phyloP scores from a whole-genome alignment of 2,113 vertebrate species.

The Benitochromis conjunctus region DNA sequence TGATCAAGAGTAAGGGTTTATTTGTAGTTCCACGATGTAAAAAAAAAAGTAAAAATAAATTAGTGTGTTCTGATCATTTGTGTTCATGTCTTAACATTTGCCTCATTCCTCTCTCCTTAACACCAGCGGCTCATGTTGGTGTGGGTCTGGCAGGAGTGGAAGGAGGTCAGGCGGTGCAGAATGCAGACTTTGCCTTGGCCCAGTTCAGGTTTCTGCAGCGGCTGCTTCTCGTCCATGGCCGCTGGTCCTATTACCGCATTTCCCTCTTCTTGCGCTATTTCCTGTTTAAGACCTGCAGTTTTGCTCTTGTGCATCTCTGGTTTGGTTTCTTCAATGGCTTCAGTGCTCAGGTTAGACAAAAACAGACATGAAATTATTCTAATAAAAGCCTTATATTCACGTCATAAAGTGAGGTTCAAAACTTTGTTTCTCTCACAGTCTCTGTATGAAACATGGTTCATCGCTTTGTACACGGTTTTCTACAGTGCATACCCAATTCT shows the following conservation, averaged over 20 bases:
- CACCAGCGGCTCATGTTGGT: constrained; percentile 82
- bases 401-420: background rate
- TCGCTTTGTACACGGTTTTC: constrained; percentile 81
- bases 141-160: constrained; percentile 87
- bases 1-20: constrained; percentile 89
- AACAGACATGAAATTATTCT: background rate
- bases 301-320: constrained; percentile 85
- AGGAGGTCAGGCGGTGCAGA: constrained; percentile 87
- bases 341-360: constrained; percentile 76
- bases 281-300: constrained; percentile 87
- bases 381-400: background rate
- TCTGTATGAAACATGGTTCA: constrained; percentile 89
- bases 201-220: constrained; percentile 85
- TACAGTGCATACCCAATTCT: constrained; percentile 80
- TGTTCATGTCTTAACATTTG: background rate
- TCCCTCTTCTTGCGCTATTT: constrained; percentile 86
- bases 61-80: background rate
- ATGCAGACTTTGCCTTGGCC: constrained; percentile 84
- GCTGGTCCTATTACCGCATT: constrained; percentile 86
- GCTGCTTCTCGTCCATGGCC: constrained; percentile 87
- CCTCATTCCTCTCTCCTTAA: background rate
- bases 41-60: background rate
- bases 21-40: background rate
- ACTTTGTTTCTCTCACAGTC: constrained; percentile 63
- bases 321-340: constrained; percentile 86